phyloP scores from a whole-genome alignment of 1,140 invertebrate genomes.

The Bicyclus anynana region DNA sequence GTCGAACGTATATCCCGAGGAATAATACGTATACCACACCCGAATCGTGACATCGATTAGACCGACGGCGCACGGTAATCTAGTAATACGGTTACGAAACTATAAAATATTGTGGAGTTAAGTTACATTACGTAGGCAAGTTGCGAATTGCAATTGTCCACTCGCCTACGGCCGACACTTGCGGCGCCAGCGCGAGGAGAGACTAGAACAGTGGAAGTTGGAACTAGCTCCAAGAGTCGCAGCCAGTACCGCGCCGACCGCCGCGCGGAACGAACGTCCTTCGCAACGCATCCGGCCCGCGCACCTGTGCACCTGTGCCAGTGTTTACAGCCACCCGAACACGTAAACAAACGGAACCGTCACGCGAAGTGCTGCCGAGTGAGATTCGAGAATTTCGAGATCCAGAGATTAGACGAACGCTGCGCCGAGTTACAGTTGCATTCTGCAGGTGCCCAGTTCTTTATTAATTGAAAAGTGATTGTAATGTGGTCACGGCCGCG shows the following conservation, averaged over 20 bases:
- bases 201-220: too few species aligned
- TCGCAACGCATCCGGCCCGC: conserved; percentile 29
- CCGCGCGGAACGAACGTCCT: conserved; percentile 36
- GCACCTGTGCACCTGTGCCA: conserved; percentile 58
- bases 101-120: conserved; percentile 72
- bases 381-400: conserved; percentile 39
- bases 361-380: conserved; percentile 55
- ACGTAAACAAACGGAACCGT: conserved; percentile 57
- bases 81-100: conserved; percentile 69
- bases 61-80: conserved; percentile 59
- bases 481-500: conserved; percentile 71
- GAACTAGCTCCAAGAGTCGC: not conserved
- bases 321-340: conserved; percentile 49
- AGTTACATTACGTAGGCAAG: conserved; percentile 62
- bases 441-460: conserved; percentile 67
- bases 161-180: conserved; percentile 25
- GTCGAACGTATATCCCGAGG: conserved; percentile 6
- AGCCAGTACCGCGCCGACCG: conserved; percentile 53
- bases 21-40: conserved; percentile 31
- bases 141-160: conserved; percentile 53
- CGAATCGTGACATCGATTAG: conserved; percentile 65
- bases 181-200: conserved; percentile 21
- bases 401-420: conserved; percentile 37
- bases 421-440: conserved; percentile 56
- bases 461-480: conserved; percentile 76